Percentiles rank a stretch among this genome's conserved stretches.
Evolutionary conservation across 2,888 invertebrate genomes (phyloP).

Genomic region (Hedychridium roseum): DNA sequence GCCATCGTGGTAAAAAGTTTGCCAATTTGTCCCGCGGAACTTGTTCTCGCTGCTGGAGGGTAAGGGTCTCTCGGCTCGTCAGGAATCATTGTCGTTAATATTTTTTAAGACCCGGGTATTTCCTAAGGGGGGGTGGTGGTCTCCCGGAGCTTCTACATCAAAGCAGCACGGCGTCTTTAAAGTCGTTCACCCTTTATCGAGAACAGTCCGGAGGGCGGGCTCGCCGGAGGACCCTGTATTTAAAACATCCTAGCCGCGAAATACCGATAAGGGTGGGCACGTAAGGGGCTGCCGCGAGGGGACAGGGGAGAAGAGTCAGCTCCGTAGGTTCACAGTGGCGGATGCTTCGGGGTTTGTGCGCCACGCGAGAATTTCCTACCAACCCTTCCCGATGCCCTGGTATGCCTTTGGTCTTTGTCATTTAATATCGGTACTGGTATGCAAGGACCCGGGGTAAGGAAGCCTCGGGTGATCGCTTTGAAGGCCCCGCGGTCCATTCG

Average conservation of each 20-base stretch:
- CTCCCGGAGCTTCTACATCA: slow-evolving; percentile 50
- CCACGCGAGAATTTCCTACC: slow-evolving; percentile 56
- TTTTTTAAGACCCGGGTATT: slow-evolving; percentile 41
- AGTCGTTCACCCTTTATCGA: slow-evolving; percentile 57
- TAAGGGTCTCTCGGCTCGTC: not conserved
- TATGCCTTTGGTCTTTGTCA: slow-evolving; percentile 64
- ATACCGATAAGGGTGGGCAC: slow-evolving; percentile 55
- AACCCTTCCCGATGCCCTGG: slow-evolving; percentile 50
- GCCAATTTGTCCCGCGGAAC: too few relatives aligned
- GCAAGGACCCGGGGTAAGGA: slow-evolving; percentile 55
- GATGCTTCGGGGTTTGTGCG: slow-evolving; percentile 51
- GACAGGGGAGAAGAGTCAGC: slow-evolving; percentile 4
- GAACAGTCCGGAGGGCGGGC: slow-evolving; percentile 24
- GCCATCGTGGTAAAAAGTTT: not conserved
- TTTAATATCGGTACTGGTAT: slow-evolving; percentile 63
- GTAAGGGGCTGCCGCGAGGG: slow-evolving; percentile 35
- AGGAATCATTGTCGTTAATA: slow-evolving; percentile 41
- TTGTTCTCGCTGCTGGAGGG: not conserved
- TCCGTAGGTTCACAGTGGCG: slow-evolving; percentile 31
- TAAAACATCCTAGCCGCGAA: slow-evolving; percentile 61
- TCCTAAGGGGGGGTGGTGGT: not conserved
- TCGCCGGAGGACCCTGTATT: slow-evolving; percentile 48
- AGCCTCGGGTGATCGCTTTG: slow-evolving; percentile 63
- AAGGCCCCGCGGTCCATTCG: slow-evolving; percentile 56
- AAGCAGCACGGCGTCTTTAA: slow-evolving; percentile 54